Base-by-base conservation (phyloP, 1,140 invertebrate genomes). In the Proctacanthus coquilletti region DNA sequence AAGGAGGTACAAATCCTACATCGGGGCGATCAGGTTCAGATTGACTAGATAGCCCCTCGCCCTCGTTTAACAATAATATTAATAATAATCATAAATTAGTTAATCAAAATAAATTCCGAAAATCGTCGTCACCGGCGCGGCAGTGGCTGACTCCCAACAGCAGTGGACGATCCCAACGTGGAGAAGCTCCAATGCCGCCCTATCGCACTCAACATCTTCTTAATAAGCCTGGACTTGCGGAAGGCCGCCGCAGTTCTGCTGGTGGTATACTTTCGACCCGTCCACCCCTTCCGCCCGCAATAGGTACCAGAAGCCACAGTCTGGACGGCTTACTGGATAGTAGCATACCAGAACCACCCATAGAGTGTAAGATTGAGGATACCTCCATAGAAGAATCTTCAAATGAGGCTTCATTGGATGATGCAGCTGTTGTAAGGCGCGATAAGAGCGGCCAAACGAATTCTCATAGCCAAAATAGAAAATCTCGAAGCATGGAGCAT, bases 21-120 rank as follows among this genome's bases (percentile, higher is more conserved):
- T 27, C 23, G 23, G 23, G 23, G 23, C 23, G 23, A 27, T 9
- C 51, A 32, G 51, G 54, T 36, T 51, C 62, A 52, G 74, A 80
- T 68, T 80, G 74, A 80, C 77, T 80, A 80, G 75, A 80, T 52
- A 67, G 66, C 64, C 66, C 67, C 56, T 60, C 62, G 51, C 65
- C 65, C 61, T 65, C 25, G 11, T 10, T 33, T 33, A 14, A 40
- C 47, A 37, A 36, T 36, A 51, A 45, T 54, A 48, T 53, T 47
- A 50, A 46, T 43, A 49, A 44, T 49, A 49, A 55, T 53, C 49
- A 46, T 52, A 47, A 56, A 53, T 48, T 64, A 72, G 54, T 53
- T 57, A 59, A 56, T 59, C 53, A 58, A 54, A 56, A 58, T 58
- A 59, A 56, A 56, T 59, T 52, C 50, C 56, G 56, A 45, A 75